phyloP scores from a whole-genome alignment of 1,140 invertebrate genomes.

The Ylistrum balloti region DNA sequence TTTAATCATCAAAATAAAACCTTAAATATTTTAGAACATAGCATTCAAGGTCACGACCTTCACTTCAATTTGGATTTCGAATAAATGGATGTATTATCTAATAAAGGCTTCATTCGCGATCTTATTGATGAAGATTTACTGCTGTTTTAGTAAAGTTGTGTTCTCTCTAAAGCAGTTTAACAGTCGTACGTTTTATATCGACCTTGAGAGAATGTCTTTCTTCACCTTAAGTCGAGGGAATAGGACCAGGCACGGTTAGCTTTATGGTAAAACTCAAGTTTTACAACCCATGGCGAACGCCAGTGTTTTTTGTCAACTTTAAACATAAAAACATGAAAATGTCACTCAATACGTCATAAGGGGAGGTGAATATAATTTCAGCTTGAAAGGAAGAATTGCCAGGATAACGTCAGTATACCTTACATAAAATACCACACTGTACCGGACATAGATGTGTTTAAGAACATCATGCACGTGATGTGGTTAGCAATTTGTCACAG shows the following conservation, averaged over 20 bases:
- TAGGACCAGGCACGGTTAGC: background rate
- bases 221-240: background rate
- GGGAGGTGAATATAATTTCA: no score
- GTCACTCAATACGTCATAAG: no score
- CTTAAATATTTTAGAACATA: background rate
- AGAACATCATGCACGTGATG: no score
- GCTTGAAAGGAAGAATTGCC: no score
- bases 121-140: background rate
- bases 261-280: no score
- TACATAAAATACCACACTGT: no score
- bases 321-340: no score
- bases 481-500: no score
- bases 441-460: no score
- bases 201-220: background rate
- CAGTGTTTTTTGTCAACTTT: no score
- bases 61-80: background rate
- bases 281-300: no score
- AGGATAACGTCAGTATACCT: no score
- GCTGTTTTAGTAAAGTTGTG: background rate
- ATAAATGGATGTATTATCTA: conserved; percentile 29
- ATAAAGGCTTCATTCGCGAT: background rate
- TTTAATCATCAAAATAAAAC: background rate
- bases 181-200: background rate
- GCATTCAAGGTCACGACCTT: background rate
- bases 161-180: background rate